Evolutionary conservation across 2,797 vertebrate species (phyloP), one percentile per base, ranked within the genome.

Genomic region (Gadopsis bispinosus): DNA sequence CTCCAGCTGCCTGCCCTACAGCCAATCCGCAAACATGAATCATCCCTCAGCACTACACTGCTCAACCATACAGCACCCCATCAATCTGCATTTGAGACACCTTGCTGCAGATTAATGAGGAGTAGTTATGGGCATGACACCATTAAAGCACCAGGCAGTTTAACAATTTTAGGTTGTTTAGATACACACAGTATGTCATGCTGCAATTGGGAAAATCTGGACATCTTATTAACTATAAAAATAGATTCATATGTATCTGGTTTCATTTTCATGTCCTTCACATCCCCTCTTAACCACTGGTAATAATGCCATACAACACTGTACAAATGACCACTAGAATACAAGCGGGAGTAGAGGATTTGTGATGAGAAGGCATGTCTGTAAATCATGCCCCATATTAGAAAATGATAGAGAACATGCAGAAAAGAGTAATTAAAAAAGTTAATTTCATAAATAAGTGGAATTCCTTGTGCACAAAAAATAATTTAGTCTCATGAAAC

Each of bases 21-120:
- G 69, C 70, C 77, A 79, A 79, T 79, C 77, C 74, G 17, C 69
- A 65, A 67, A 78, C 66, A 85, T 84, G 79, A 83, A 86, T 89
- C 84, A 85, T 66, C 45, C 80, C 60, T 64, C 64, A 69, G 81
- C 55, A 35, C 14, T 10, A 31, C 60, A 65, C 39, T 55, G 37
- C 73, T 37, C 69, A 22, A 73, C 39, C 77, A 67, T 47, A 55
- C 55, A 66, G 55, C 0, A 31, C 20, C 16, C 58, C 80, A 84
- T 87, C 69, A 69, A 73, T 85, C 69, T 79, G 69, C 48, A 75
- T 83, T 79, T 61, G 47, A 58, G 61, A 82, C 63, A 56, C 48
- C 66, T 47, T 58, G 54, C 68, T 47, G 53, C 11, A 64, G 69
- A 83, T 86, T 59, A 75, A 78, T 77, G 60, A 14, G 31, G 41